Conservation (phyloP, 1,140 invertebrate species). For the Tetraneura akinire region DNA sequence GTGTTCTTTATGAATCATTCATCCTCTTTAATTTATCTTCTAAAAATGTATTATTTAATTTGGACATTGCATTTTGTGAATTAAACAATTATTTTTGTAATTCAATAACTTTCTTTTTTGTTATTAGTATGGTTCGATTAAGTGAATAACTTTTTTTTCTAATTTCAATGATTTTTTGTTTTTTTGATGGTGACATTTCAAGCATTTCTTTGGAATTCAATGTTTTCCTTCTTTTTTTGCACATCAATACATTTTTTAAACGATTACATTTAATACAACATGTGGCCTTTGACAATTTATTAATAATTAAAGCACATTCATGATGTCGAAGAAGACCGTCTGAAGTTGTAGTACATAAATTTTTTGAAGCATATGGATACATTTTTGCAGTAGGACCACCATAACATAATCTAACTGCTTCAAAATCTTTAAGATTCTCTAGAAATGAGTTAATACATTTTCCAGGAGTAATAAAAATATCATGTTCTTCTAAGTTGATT, state of each 20-base stretch:
- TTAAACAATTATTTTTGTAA: too few relatives aligned
- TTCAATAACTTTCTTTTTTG: too few relatives aligned
- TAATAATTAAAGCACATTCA: not conserved
- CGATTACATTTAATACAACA: not conserved
- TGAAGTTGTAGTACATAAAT: not conserved
- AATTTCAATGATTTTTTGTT: too few relatives aligned
- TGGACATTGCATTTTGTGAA: too few relatives aligned
- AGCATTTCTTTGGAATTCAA: constrained; percentile 6
- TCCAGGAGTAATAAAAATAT: too few relatives aligned
- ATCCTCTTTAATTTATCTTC: not conserved
- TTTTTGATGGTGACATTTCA: not conserved
- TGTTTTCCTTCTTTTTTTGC: not conserved
- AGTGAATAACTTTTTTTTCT: too few relatives aligned
- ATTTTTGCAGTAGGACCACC: not conserved
- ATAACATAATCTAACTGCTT: too few relatives aligned
- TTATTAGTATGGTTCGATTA: too few relatives aligned
- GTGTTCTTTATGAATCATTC: not conserved
- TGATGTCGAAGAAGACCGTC: not conserved
- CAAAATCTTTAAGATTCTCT: too few relatives aligned
- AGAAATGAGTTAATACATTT: too few relatives aligned
- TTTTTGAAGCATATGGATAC: not conserved
- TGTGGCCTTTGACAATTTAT: not conserved
- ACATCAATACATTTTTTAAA: not conserved
- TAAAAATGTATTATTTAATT: not conserved
- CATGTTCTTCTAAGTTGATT: too few relatives aligned